Evolutionary conservation across 1,140 invertebrate genomes (phyloP).

Genomic region (Bombus superbus): DNA sequence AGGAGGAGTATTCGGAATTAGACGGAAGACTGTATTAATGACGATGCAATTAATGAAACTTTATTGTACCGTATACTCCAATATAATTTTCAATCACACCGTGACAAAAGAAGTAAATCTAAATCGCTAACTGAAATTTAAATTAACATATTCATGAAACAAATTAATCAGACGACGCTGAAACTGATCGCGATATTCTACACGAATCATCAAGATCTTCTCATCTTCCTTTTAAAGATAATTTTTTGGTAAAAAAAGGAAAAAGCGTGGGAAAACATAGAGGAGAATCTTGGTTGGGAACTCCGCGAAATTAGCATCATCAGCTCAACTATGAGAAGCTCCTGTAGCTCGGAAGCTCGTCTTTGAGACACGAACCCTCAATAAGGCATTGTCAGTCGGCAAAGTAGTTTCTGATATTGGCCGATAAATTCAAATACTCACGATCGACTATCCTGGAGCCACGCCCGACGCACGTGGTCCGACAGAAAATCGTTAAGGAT

Average conservation of each 20-base stretch:
- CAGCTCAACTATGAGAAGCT: background rate
- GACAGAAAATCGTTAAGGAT: constrained; percentile 76
- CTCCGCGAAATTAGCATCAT: constrained; percentile 41
- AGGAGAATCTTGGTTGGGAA: background rate
- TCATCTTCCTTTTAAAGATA: background rate
- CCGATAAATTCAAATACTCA: constrained; percentile 73
- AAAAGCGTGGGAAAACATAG: background rate
- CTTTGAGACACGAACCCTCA: constrained; percentile 49
- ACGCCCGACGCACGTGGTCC: constrained; percentile 67
- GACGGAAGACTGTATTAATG: constrained; percentile 23
- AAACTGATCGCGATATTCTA: background rate
- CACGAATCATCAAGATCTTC: background rate
- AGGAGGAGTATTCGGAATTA: constrained; percentile 10
- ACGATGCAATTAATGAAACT: constrained; percentile 18
- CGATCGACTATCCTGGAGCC: constrained; percentile 57
- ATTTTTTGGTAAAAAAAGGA: background rate
- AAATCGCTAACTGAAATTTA: no score
- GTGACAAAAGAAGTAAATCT: background rate
- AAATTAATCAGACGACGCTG: background rate
- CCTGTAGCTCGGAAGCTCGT: background rate
- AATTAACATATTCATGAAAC: background rate
- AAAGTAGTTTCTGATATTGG: constrained; percentile 72
- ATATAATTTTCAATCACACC: background rate
- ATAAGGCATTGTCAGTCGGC: constrained; percentile 70
- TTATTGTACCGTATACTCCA: background rate